Evolutionary conservation across 2,113 vertebrate species (phyloP).

Genomic region (Calyptommatus sinebrachiatus): DNA sequence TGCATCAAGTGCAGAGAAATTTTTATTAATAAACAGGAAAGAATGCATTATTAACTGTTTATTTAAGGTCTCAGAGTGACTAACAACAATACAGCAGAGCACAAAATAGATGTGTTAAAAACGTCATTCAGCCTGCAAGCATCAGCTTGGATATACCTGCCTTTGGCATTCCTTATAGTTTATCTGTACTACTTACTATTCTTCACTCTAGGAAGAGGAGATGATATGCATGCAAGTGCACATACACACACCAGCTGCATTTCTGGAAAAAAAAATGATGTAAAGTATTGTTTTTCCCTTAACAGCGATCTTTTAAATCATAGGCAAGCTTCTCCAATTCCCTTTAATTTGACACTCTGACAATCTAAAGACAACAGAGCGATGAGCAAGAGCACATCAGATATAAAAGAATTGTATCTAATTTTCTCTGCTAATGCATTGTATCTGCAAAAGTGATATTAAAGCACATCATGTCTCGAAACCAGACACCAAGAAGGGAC

Average conservation of each 20-base stretch:
- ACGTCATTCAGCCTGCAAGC: too few relatives aligned
- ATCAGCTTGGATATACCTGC: too few relatives aligned
- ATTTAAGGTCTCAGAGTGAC: too few relatives aligned
- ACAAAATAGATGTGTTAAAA: too few relatives aligned
- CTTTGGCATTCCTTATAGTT: too few relatives aligned
- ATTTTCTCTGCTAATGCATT: slow-evolving; percentile 73
- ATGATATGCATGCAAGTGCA: not conserved
- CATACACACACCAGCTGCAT: slow-evolving; percentile 68
- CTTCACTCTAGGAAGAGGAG: too few relatives aligned
- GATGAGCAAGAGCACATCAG: slow-evolving; percentile 59
- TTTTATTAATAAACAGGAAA: too few relatives aligned
- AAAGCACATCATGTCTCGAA: slow-evolving; percentile 77
- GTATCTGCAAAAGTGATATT: slow-evolving; percentile 72
- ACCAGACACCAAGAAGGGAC: slow-evolving; percentile 74
- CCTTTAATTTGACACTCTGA: slow-evolving; percentile 67
- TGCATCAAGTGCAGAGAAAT: too few relatives aligned
- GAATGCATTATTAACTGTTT: too few relatives aligned
- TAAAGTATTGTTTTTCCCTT: slow-evolving; percentile 60
- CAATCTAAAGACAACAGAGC: slow-evolving; percentile 76
- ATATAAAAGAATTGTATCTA: slow-evolving; percentile 69
- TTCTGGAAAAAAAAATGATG: slow-evolving; percentile 23
- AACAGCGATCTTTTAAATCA: slow-evolving; percentile 67
- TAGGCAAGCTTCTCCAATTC: slow-evolving; percentile 68
- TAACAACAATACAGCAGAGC: too few relatives aligned
- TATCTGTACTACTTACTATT: too few relatives aligned